Evolutionary conservation across 1,140 invertebrate genomes (phyloP), one percentile per base, ranked within the genome.

Genomic region (Acyrthosiphon pisum): DNA sequence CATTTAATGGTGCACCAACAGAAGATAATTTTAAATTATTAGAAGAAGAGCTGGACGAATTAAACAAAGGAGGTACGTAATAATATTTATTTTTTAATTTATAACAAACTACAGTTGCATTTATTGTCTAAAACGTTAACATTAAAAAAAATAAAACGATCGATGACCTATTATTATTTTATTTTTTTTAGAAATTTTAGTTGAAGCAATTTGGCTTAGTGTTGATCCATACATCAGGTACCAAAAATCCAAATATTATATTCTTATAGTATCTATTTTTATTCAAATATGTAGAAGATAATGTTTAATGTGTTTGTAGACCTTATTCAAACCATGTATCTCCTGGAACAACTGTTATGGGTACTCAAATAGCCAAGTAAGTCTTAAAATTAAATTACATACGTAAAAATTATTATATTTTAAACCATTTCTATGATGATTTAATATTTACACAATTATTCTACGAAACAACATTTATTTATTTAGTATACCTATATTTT

Each of bases 151-250:
- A 14, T 30, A 46, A 14, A 86, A 30, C 1, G 30, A 44, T 41
- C n/a, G 6, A 26, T 84, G 30, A n/a, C 26, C 9, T 44, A 30
- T n/a, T 30, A 46, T 86, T 44, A 6, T 46, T 46, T 18, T 60
- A n/a, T 44, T 30, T 41, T 90, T 96, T 96, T 93, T 94, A 97
- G 96, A 97, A 95, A 96, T 96, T 94, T 95, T 97, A 68, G 95
- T 96, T 35, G 95, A 97, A 95, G 97, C 97, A 20, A 96, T 97
- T 94, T 97, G 96, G 94, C 94, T 97, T 6, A 97, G 97, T 93
- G 97, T 97, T 7, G 97, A 97, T 95, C 97, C 97, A 60, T 97
- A 97, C 94, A 97, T 97, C 96, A 95, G 97, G 95, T 95, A 76
- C 11, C 4, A 94, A 94, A 94, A 90, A n/a, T 68, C 60, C 9